Percentiles rank a stretch among this genome's conserved stretches.
phyloP scores from a whole-genome alignment of 2,797 vertebrate genomes.

The Botia kubotai region DNA sequence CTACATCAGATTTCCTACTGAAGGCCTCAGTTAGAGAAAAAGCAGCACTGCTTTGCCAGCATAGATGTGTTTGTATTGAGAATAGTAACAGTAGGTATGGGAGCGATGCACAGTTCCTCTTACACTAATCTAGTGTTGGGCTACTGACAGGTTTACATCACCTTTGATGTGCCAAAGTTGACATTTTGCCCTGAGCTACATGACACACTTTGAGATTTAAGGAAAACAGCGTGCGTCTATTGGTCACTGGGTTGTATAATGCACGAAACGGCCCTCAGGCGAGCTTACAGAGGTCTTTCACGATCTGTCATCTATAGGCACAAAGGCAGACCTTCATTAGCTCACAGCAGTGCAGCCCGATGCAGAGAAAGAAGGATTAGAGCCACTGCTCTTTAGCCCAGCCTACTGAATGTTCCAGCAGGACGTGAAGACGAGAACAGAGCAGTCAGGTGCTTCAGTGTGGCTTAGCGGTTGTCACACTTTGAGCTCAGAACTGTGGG shows the following conservation, averaged over 20 bases:
- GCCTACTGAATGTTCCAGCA: slow-evolving; percentile 39
- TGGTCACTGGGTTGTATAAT: slow-evolving; percentile 59
- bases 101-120: not conserved
- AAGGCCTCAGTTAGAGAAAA: slow-evolving; percentile 12
- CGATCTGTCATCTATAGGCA: slow-evolving; percentile 67
- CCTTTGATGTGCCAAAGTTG: slow-evolving; percentile 47
- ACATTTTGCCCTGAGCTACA: slow-evolving; percentile 67
- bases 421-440: slow-evolving; percentile 6
- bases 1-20: not conserved
- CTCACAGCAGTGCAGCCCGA: slow-evolving; percentile 58
- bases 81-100: not conserved
- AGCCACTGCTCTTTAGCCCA: slow-evolving; percentile 44
- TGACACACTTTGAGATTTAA: slow-evolving; percentile 55
- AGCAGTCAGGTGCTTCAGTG: slow-evolving; percentile 13
- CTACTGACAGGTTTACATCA: slow-evolving; percentile 27
- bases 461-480: not conserved
- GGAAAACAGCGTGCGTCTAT: slow-evolving; percentile 52
- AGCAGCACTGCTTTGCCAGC: slow-evolving; percentile 38
- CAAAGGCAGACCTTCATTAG: slow-evolving; percentile 71
- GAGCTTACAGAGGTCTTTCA: slow-evolving; percentile 71
- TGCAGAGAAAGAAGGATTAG: slow-evolving; percentile 44
- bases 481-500: slow-evolving; percentile 1
- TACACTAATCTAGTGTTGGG: not conserved
- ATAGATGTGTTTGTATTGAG: not conserved
- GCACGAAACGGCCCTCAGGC: slow-evolving; percentile 65